Evolutionary conservation across 2,113 vertebrate species (phyloP).

Genomic region (Pelobates fuscus): DNA sequence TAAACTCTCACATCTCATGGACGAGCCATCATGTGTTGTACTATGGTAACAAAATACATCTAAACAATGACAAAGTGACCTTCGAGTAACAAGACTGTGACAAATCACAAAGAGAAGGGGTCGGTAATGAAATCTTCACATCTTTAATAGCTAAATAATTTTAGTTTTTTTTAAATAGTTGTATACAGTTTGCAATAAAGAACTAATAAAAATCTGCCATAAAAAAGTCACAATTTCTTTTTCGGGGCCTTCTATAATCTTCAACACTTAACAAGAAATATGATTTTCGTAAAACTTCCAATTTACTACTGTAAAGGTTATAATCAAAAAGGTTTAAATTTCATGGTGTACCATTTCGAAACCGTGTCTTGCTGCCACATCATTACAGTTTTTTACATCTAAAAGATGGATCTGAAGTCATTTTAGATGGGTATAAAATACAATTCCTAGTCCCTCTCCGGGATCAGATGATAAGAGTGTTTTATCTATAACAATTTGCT

Average conservation of each 20-base stretch:
- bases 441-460: not conserved
- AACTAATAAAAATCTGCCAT: conserved; percentile 27
- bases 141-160: not conserved
- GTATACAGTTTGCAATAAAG: conserved; percentile 18
- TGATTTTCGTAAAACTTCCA: conserved; percentile 49
- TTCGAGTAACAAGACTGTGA: not conserved
- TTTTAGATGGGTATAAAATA: conserved; percentile 33
- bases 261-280: conserved; percentile 39
- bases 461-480: not conserved
- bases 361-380: conserved; percentile 28
- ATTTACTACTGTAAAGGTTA: conserved; percentile 48
- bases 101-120: not conserved
- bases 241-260: conserved; percentile 14
- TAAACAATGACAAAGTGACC: conserved; percentile 22
- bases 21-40: not conserved
- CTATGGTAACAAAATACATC: not conserved
- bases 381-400: conserved; percentile 38
- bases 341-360: conserved; percentile 17
- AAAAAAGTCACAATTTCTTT: conserved; percentile 29
- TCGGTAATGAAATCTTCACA: not conserved
- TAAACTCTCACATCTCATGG: not conserved
- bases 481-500: not conserved
- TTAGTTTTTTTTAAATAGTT: conserved; percentile 14
- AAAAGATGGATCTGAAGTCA: conserved; percentile 23
- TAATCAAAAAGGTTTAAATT: conserved; percentile 49